Percentiles rank a stretch among this genome's conserved stretches.
Conservation (phyloP, 2,888 invertebrate genomes). For the Shargacucullia verbasci region DNA sequence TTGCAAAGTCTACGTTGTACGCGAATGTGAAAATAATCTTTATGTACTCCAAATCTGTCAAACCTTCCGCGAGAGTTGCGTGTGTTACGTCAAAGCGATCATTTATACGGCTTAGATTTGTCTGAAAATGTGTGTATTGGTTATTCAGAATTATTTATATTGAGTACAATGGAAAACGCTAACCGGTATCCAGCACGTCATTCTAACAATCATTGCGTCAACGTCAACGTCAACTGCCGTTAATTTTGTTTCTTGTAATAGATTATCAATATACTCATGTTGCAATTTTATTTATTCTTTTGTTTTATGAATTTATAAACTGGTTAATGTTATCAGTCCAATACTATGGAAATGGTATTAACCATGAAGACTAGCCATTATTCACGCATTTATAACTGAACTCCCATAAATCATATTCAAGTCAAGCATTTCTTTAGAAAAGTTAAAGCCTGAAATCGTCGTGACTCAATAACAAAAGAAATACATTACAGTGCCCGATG, state of each 20-base stretch:
- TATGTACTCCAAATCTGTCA: conserved; percentile 51
- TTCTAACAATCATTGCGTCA: conserved; percentile 1
- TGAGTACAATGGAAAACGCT: conserved; percentile 9
- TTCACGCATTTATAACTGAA: no score
- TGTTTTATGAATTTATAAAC: no score
- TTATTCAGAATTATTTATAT: conserved; percentile 21
- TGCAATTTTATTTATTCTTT: no score
- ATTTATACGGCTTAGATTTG: conserved; percentile 11
- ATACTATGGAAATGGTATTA: no score
- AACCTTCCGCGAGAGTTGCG: conserved; percentile 16
- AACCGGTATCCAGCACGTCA: neutral
- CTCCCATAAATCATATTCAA: neutral
- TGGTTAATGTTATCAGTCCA: no score
- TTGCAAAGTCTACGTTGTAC: conserved; percentile 16
- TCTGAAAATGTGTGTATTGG: conserved; percentile 22
- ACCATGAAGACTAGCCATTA: no score
- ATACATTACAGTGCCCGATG: conserved; percentile 9
- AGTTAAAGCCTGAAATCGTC: neutral
- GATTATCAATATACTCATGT: no score
- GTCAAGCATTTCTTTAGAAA: conserved; percentile 3
- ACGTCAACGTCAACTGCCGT: neutral
- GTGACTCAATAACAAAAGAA: conserved; percentile 8
- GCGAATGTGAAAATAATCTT: conserved; percentile 36
- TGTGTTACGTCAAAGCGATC: conserved; percentile 8
- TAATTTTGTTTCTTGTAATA: no score